Base-by-base conservation (phyloP, 2,797 vertebrate species). In the Ctenochaetus hawaiiensis region DNA sequence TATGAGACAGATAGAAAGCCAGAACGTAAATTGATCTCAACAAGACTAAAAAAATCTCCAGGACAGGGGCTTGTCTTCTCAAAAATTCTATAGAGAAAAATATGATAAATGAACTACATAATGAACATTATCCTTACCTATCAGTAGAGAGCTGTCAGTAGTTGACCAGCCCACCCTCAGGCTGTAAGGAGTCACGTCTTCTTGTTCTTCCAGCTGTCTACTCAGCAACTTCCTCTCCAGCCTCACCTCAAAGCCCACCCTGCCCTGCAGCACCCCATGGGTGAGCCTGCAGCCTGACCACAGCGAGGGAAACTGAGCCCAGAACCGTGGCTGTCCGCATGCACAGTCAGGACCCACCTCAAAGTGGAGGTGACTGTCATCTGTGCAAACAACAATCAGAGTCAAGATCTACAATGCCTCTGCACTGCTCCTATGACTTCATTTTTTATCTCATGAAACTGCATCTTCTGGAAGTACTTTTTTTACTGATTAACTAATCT, bases 281-380 rank as follows among this genome's bases (percentile, higher is more conserved):
- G 95, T 97, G 87, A 97, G 94, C 75, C 96, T 94, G 52, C 96
- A 96, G 2, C 97, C 98, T 0, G 96, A 96, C 96, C 97, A 97
- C 57, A 99, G 92, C 0, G 94, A 90, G 1, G 97, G 97, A 80
- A 97, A 98, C n/a, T 91, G 95, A 80, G 95, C 95, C 53, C 94
- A 96, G 80, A 97, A 96, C 11, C 96, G 93, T 0, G 97, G 97
- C 54, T 96, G 95, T 1, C 97, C 97, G 8, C 94, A 94, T 2
- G 91, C 92, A 0, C 95, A 91, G 17, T 97, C 97, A 17, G 94
- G 90, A 80, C 90, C 93, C 63, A 95, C 95, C 67, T 96, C 92
- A 75, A 99, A 98, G 83, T 99, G 97, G 34, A 99, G 95, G 86
- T 99, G 97, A 12, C 95, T 89, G 71, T 92, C 95, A 86, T 96